phyloP scores from a whole-genome alignment of 2,888 invertebrate genomes.

The Leptopterna dolabrata region DNA sequence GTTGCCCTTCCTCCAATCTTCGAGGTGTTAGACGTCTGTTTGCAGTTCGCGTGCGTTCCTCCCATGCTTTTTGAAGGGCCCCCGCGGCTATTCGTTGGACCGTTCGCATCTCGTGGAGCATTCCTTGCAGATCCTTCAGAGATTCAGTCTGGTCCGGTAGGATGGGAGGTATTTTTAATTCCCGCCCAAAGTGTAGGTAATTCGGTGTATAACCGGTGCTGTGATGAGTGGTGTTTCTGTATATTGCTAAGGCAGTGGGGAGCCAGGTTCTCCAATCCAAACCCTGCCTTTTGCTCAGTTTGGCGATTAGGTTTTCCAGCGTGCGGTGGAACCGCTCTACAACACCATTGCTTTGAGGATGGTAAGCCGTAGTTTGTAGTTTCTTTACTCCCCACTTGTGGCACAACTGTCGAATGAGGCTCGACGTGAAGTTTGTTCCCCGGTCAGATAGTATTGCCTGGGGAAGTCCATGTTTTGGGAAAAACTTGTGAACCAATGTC shows the following conservation, averaged over 20 bases:
- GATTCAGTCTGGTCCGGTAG: no score
- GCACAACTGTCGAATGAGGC: not conserved
- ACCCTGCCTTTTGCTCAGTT: conserved; percentile 63
- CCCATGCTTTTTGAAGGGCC: not conserved
- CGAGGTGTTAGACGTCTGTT: not conserved
- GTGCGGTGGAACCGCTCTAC: conserved; percentile 65
- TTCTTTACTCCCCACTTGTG: conserved; percentile 27
- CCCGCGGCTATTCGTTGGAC: not conserved
- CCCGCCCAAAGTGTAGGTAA: conserved; percentile 50
- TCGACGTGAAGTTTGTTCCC: conserved; percentile 65
- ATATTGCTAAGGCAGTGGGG: conserved; percentile 63
- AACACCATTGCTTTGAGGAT: conserved; percentile 63
- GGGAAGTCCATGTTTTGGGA: conserved; percentile 65
- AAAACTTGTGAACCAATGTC: conserved; percentile 64
- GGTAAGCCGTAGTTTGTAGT: conserved; percentile 64
- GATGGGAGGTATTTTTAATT: not conserved
- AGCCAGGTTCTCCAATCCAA: conserved; percentile 65
- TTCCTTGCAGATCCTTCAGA: no score
- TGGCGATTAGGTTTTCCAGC: conserved; percentile 64
- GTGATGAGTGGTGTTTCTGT: conserved; percentile 64
- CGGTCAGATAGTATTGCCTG: conserved; percentile 68
- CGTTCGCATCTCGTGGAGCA: no score
- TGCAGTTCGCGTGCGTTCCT: not conserved
- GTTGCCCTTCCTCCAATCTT: not conserved
- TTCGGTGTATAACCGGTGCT: conserved; percentile 61